A percentile compares a stretch with the other conserved stretches of the same genome.
These are phyloP conservation scores for Carapus acus DNA, from an alignment of 2,797 vertebrate species.

Conservation along the genomic window DNA sequence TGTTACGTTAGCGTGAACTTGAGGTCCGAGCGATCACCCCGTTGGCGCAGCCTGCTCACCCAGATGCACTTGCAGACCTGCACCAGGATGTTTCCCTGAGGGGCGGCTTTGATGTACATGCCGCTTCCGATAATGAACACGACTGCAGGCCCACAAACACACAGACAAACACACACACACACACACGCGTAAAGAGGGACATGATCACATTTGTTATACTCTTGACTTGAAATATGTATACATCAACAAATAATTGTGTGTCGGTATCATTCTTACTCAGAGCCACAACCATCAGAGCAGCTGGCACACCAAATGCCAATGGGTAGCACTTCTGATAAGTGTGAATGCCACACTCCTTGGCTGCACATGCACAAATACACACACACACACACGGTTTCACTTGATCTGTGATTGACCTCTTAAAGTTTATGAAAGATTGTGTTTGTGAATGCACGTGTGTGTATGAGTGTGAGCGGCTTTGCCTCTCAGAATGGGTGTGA, in stretches of 20 bases:
- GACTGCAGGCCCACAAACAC: slow-evolving; percentile 68
- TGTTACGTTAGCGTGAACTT: no score
- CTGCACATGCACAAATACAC: slow-evolving; percentile 62
- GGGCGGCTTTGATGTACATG: slow-evolving; percentile 83
- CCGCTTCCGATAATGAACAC: slow-evolving; percentile 81
- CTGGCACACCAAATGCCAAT: slow-evolving; percentile 91
- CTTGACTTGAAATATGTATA: no score
- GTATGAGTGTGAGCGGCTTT: not conserved
- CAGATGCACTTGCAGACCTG: slow-evolving; percentile 79
- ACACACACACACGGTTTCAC: slow-evolving; percentile 10
- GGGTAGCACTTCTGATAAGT: slow-evolving; percentile 80
- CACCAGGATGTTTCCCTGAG: slow-evolving; percentile 86
- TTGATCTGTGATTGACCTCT: not conserved
- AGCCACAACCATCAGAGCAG: slow-evolving; percentile 83
- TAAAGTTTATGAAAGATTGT: not conserved
- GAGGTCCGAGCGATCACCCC: no score
- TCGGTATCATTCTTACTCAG: slow-evolving; percentile 73
- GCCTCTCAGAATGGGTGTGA: slow-evolving; percentile 91
- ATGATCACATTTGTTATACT: no score
- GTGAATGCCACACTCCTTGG: slow-evolving; percentile 81
- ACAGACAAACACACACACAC: slow-evolving; percentile 12
- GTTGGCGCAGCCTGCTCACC: slow-evolving; percentile 73
- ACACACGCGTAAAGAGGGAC: not conserved
- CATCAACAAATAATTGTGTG: no score
- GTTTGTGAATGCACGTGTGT: no score